Percentiles rank a stretch among this genome's conserved stretches.
Evolutionary conservation across 1,140 invertebrate species (phyloP).

Genomic region (Diorhabda carinulata): DNA sequence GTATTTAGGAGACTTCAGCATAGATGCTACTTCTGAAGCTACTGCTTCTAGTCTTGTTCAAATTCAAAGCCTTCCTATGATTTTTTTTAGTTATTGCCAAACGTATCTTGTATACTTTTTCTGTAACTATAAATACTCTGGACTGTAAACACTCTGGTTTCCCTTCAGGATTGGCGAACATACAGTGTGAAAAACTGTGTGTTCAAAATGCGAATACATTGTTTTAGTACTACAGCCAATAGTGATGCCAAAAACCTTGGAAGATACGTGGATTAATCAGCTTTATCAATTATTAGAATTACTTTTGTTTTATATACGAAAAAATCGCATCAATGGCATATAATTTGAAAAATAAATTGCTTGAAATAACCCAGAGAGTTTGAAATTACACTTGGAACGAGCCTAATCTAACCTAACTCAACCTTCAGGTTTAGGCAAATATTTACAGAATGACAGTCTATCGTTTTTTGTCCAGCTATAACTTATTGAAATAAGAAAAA

Average conservation of each 20-base stretch:
- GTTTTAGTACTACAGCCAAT: background rate
- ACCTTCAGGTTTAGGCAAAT: no score
- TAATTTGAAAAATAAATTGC: no score
- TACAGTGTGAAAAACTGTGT: background rate
- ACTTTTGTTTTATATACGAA: no score
- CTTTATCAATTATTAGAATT: no score
- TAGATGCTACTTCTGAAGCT: background rate
- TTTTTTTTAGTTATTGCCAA: background rate
- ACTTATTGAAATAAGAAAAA: no score
- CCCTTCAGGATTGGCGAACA: background rate
- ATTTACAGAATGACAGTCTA: no score
- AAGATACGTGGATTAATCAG: background rate
- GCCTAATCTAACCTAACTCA: no score
- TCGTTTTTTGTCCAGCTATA: no score
- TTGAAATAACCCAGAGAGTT: no score
- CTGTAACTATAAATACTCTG: background rate
- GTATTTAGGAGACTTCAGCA: background rate
- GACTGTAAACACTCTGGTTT: background rate
- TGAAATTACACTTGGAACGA: no score
- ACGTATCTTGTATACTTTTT: background rate
- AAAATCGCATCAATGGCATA: no score
- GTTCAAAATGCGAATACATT: background rate
- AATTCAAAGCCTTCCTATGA: background rate
- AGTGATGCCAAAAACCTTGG: background rate
- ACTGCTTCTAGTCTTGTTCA: background rate